Evolutionary conservation across 2,888 invertebrate genomes (phyloP), one percentile per base, ranked within the genome.

Genomic region (Eupithecia insigniata): DNA sequence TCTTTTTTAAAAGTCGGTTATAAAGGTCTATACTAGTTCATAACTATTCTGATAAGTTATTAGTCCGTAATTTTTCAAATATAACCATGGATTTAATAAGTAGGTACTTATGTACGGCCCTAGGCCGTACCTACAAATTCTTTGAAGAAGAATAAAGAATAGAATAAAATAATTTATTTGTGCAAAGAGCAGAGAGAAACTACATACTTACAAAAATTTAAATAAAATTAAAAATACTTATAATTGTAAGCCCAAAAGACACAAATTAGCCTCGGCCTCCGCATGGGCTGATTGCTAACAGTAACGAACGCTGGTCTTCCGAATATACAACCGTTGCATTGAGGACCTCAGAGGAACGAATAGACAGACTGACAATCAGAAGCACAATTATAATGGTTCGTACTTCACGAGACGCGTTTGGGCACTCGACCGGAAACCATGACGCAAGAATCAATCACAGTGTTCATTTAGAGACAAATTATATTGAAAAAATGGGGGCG

Each of bases 401-500:
- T 66, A 39, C 74, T 66, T 77, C 76, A 74, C 81, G 77, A 70
- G 73, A 72, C 82, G 82, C 87, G 85, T 83, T 18, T 60, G 91
- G 78, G 85, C 91, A 84, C 81, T 87, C 84, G 83, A 87, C 88
- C 90, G 91, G 87, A 88, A 87, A 90, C 86, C 72, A 80, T 93
- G 90, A 88, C 90, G 92, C 91, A 92, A 93, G 84, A 87, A 86
- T 85, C 85, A 85, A 87, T 86, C 88, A 89, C 83, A 89, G 88
- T 87, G 88, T 87, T 87, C 84, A 86, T 86, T 87, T 85, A 85
- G 85, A 91, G 64, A 60, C 86, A 90, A 90, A 87, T 86, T 84
- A 81, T 82, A 85, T 81, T 81, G 78, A 87, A 89, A 92, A 91
- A 92, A 90, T 86, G 87, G 84, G 90, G 86, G 87, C 90, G 87